A percentile compares a stretch with the other conserved stretches of the same genome.
Evolutionary conservation across 92 coral and sea anemone species (phyloP).

Genomic region (Siderastrea siderea): DNA sequence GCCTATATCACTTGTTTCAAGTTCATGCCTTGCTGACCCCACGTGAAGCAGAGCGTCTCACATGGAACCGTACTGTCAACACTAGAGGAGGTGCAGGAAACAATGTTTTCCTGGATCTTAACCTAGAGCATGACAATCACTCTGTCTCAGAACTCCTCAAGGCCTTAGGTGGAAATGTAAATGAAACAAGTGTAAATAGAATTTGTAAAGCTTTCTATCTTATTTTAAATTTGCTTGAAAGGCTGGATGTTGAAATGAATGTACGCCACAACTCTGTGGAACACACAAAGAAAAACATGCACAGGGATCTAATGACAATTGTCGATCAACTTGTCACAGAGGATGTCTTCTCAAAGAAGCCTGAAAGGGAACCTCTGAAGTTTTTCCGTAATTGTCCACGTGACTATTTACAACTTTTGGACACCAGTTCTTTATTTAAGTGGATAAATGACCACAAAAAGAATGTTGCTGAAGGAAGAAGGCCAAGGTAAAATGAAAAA

Average conservation of each 20-base stretch:
- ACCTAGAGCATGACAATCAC: conserved; percentile 68
- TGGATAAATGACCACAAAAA: conserved; percentile 47
- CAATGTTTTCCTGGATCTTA: conserved; percentile 17
- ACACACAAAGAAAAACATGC: conserved; percentile 49
- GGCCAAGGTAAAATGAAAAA: conserved; percentile 26
- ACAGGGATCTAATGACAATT: conserved; percentile 29
- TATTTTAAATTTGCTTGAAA: conserved; percentile 18
- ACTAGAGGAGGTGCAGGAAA: neutral
- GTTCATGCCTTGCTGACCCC: conserved; percentile 36
- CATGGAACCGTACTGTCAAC: conserved; percentile 39
- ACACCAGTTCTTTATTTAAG: conserved; percentile 45
- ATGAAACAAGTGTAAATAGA: conserved; percentile 52
- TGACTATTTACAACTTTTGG: conserved; percentile 61
- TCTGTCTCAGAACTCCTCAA: conserved; percentile 39
- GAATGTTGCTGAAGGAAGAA: conserved; percentile 7
- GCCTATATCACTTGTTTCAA: conserved; percentile 32
- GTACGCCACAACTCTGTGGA: conserved; percentile 26
- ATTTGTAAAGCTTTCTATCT: conserved; percentile 47
- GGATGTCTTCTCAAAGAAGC: conserved; percentile 16
- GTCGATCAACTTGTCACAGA: conserved; percentile 31
- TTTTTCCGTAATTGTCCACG: conserved; percentile 52
- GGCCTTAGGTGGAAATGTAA: conserved; percentile 62
- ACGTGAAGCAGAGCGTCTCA: conserved; percentile 43
- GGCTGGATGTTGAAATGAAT: conserved; percentile 27
- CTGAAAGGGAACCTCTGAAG: conserved; percentile 29